Percentiles rank a stretch among this genome's conserved stretches.
Evolutionary conservation across 2,113 vertebrate species (phyloP).

Genomic region (Antechinus flavipes): DNA sequence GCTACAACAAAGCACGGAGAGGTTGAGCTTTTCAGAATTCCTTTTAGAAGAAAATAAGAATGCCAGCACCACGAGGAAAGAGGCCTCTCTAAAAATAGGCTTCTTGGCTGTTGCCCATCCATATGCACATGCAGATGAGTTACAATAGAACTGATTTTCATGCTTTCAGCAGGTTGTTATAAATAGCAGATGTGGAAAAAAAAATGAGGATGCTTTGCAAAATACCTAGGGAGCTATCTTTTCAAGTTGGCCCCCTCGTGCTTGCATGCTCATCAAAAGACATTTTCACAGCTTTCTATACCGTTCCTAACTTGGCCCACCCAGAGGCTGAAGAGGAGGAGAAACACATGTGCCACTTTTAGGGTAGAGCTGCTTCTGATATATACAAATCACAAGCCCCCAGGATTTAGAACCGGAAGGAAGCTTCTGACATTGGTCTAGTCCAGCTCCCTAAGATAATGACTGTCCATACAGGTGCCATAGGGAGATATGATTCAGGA

Average conservation of each 20-base stretch:
- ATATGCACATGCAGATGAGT: conserved; percentile 41
- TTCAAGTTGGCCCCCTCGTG: background rate
- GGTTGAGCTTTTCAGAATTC: conserved; percentile 29
- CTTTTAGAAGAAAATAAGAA: conserved; percentile 32
- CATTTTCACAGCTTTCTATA: conserved; percentile 1
- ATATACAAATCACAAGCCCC: background rate
- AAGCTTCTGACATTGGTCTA: background rate
- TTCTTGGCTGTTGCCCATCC: background rate
- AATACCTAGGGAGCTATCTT: background rate
- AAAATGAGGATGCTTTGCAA: conserved; percentile 33
- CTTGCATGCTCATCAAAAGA: conserved; percentile 5
- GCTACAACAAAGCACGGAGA: conserved; percentile 6
- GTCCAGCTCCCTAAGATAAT: background rate
- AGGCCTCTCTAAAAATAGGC: conserved; percentile 47
- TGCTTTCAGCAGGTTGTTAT: conserved; percentile 23
- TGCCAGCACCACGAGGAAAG: conserved; percentile 15
- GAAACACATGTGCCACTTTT: background rate
- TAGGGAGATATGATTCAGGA: background rate
- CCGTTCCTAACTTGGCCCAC: background rate
- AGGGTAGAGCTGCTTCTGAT: background rate
- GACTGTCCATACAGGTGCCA: background rate
- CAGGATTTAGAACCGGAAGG: background rate
- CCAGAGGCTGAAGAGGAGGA: conserved; percentile 16
- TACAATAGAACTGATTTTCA: conserved; percentile 43
- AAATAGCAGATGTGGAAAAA: background rate